These are phyloP conservation scores for Apis dorsata DNA, from an alignment of 1,140 invertebrate genomes.

Conservation along the genomic window DNA sequence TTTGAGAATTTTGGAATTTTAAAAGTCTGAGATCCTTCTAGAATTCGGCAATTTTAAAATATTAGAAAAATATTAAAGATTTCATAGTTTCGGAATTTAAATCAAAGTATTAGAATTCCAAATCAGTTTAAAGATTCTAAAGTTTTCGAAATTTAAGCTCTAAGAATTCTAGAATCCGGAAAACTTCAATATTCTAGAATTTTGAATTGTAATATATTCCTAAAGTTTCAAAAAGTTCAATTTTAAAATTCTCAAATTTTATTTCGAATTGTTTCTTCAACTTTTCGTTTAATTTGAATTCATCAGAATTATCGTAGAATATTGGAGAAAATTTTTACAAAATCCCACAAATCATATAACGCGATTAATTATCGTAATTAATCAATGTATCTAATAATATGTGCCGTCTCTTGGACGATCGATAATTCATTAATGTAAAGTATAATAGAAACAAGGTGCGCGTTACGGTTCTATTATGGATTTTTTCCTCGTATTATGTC, in stretches of 20 bases:
- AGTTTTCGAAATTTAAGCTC: background rate
- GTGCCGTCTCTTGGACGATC: background rate
- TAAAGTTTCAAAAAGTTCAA: background rate
- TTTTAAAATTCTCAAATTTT: background rate
- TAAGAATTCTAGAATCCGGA: too few species aligned
- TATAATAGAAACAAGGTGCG: background rate
- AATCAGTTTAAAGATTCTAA: background rate
- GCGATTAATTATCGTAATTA: conserved; percentile 1
- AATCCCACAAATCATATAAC: background rate
- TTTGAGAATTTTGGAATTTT: background rate
- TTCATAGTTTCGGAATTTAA: too few species aligned
- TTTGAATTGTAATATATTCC: background rate
- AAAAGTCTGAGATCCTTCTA: fast-evolving
- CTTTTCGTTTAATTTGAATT: too few species aligned
- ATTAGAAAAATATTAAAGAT: too few species aligned
- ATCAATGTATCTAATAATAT: background rate
- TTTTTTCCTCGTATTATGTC: background rate
- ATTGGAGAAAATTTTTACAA: too few species aligned
- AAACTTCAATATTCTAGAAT: background rate
- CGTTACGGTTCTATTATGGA: background rate
- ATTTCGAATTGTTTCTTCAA: too few species aligned
- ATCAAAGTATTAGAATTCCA: too few species aligned
- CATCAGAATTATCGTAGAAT: too few species aligned
- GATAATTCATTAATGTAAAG: conserved; percentile 1
- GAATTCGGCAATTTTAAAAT: background rate